A percentile compares a stretch with the other conserved stretches of the same genome.
phyloP scores from a whole-genome alignment of 1,140 invertebrate species.

The Aphaenogaster floridana region DNA sequence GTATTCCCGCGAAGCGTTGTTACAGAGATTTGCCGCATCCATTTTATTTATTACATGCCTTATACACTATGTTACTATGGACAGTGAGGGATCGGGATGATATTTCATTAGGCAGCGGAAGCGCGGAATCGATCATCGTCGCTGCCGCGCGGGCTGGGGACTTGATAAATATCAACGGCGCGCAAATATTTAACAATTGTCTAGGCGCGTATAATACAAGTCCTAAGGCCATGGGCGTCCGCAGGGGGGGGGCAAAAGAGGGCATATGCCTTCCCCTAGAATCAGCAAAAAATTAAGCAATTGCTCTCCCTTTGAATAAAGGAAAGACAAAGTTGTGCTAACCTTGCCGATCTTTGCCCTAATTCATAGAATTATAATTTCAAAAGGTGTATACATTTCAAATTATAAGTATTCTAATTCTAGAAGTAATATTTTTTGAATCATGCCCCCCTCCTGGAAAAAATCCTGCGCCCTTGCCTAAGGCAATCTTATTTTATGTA shows the following conservation, averaged over 20 bases:
- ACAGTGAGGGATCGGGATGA: conserved; percentile 54
- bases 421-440: no score
- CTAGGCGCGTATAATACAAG: neutral
- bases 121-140: conserved; percentile 58
- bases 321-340: no score
- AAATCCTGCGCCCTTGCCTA: no score
- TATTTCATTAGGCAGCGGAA: conserved; percentile 52
- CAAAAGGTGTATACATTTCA: no score
- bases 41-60: conserved; percentile 64
- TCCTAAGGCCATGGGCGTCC: neutral
- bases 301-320: no score
- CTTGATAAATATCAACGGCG: conserved; percentile 55
- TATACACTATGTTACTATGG: conserved; percentile 50
- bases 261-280: no score
- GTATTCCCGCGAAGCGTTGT: conserved; percentile 20
- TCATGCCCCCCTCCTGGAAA: no score
- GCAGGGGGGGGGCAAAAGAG: no score
- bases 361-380: no score
- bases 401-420: no score
- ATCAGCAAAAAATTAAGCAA: no score
- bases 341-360: no score
- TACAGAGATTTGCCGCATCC: conserved; percentile 59
- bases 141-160: neutral
- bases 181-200: conserved; percentile 55
- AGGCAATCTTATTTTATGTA: conserved; percentile 22